Percentiles rank a stretch among this genome's conserved stretches.
Evolutionary conservation across 2,888 invertebrate species (phyloP).

Genomic region (Phyllotreta striolata): DNA sequence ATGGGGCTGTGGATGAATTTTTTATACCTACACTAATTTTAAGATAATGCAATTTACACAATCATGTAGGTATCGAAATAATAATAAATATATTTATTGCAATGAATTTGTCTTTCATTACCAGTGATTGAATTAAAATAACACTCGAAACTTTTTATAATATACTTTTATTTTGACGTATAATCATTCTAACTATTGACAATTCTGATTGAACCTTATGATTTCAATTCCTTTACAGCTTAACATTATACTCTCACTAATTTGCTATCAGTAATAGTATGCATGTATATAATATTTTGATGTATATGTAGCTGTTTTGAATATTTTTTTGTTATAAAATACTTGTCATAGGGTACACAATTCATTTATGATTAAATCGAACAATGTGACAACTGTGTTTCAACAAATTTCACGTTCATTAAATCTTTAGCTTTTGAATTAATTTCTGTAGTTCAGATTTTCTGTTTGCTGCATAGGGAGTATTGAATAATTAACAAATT

Average conservation of each 20-base stretch:
- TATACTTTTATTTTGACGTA: conserved; percentile 38
- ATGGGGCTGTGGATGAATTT: conserved; percentile 54
- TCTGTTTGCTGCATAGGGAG: too few relatives aligned
- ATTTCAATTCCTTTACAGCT: conserved; percentile 52
- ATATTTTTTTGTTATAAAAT: conserved; percentile 24
- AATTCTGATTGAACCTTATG: conserved; percentile 47
- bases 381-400: conserved; percentile 10
- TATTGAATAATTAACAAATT: too few relatives aligned
- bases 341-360: conserved; percentile 31
- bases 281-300: conserved; percentile 32
- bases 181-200: conserved; percentile 48
- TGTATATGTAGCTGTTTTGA: conserved; percentile 30
- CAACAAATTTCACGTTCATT: conserved; percentile 4
- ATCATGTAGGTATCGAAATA: conserved; percentile 52
- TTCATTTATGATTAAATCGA: conserved; percentile 28
- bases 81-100: conserved; percentile 46
- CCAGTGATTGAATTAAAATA: conserved; percentile 6
- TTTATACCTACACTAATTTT: conserved; percentile 50
- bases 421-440: too few relatives aligned
- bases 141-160: conserved; percentile 10
- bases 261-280: conserved; percentile 36
- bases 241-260: conserved; percentile 42
- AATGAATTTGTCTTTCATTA: conserved; percentile 11
- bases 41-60: conserved; percentile 53
- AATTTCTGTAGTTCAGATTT: too few relatives aligned